Evolutionary conservation across 2,113 vertebrate species (phyloP).

Genomic region (Nyctibius bracteatus): DNA sequence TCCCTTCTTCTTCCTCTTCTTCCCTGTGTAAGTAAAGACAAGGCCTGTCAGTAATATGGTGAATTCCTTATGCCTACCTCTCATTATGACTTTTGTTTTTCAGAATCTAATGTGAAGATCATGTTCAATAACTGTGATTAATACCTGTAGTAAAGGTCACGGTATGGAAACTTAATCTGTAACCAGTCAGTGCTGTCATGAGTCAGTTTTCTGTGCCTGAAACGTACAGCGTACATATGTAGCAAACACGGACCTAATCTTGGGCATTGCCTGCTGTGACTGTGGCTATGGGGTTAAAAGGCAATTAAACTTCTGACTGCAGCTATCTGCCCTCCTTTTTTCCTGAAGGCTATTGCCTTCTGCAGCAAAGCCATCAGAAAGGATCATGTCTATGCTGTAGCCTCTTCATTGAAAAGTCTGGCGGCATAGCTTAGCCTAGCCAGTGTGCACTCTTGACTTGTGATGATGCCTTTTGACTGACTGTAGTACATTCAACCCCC

Average conservation of each 20-base stretch:
- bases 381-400: neutral
- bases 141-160: neutral
- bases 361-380: neutral
- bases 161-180: neutral
- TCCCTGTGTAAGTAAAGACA: neutral
- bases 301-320: neutral
- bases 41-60: neutral
- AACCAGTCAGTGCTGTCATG: neutral
- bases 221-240: neutral
- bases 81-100: neutral
- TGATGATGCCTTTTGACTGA: neutral
- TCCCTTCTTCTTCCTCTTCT: neutral
- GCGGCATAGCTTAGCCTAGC: neutral
- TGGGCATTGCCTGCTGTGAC: neutral
- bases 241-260: neutral
- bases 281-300: neutral
- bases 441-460: neutral
- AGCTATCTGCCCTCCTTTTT: neutral
- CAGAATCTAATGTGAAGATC: neutral
- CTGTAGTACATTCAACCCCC: neutral
- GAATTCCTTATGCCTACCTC: neutral
- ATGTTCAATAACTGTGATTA: neutral
- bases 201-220: neutral
- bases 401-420: neutral
- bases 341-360: neutral